A percentile compares a stretch with the other conserved stretches of the same genome.
phyloP scores from a whole-genome alignment of 2,113 vertebrate species.

The Hypomesus transpacificus region DNA sequence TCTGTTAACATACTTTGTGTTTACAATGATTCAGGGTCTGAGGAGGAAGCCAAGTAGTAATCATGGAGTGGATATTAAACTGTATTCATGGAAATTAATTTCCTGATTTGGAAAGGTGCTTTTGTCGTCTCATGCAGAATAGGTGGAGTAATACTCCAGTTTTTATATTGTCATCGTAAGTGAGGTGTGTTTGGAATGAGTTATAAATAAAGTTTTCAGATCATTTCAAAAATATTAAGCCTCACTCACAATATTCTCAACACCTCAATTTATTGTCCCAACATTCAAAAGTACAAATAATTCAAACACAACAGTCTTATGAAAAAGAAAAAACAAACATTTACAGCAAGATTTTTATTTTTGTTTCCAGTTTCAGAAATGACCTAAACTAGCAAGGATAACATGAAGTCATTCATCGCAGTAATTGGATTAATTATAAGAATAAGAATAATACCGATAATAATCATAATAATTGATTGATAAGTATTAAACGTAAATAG shows the following conservation, averaged over 20 bases:
- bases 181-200: neutral
- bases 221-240: slow-evolving; percentile 27
- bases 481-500: slow-evolving; percentile 87
- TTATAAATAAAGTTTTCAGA: neutral
- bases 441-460: slow-evolving; percentile 75
- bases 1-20: too few species aligned
- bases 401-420: slow-evolving; percentile 99
- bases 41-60: too few species aligned
- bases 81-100: too few species aligned
- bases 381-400: slow-evolving; percentile 99
- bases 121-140: too few species aligned
- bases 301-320: slow-evolving; percentile 99
- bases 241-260: slow-evolving; percentile 69
- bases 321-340: slow-evolving; percentile 83
- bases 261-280: slow-evolving; percentile 99
- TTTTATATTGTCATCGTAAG: too few species aligned
- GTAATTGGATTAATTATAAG: slow-evolving; percentile 87
- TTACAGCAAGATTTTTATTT: slow-evolving; percentile 85
- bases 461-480: slow-evolving; percentile 77
- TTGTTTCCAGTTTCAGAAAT: slow-evolving; percentile 93
- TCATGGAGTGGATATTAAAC: too few species aligned
- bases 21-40: too few species aligned
- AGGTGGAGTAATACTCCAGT: too few species aligned
- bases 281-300: slow-evolving; percentile 99
- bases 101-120: too few species aligned